These are phyloP conservation scores for Babylonia areolata DNA, from an alignment of 1,140 invertebrate species.

Conservation along the genomic window DNA sequence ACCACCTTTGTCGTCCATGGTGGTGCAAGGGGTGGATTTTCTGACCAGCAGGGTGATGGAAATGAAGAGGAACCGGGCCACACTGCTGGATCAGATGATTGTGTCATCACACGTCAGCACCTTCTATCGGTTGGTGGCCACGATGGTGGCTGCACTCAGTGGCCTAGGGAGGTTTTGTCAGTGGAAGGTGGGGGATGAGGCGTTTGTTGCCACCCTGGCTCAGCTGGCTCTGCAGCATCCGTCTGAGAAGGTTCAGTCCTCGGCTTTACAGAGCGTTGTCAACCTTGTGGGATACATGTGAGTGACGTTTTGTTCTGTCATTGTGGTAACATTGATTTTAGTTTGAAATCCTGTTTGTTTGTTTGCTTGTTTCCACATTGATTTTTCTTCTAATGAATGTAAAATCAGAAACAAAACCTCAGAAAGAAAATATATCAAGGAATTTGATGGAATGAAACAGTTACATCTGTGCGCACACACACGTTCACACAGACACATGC, in stretches of 20 bases:
- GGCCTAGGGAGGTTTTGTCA: background rate
- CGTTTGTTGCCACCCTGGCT: background rate
- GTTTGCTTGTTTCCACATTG: no score
- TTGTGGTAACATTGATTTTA: no score
- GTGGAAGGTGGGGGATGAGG: slow-evolving; percentile 19
- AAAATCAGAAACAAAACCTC: no score
- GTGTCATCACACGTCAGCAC: background rate
- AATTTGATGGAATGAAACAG: no score
- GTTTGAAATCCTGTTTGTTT: no score
- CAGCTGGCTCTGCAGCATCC: slow-evolving; percentile 17
- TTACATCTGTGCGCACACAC: no score
- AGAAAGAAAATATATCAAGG: no score
- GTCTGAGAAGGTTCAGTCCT: background rate
- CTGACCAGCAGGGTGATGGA: background rate
- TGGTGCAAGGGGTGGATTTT: background rate
- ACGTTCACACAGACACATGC: no score
- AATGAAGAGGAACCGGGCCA: background rate
- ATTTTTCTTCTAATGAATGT: no score
- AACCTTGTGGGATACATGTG: slow-evolving; percentile 15
- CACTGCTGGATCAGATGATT: background rate
- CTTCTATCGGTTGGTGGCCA: background rate
- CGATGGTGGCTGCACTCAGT: background rate
- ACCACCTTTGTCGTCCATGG: background rate
- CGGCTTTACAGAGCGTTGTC: background rate
- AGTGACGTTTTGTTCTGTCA: background rate